phyloP scores from a whole-genome alignment of 2,888 invertebrate species.

The Copidosoma aretas region DNA sequence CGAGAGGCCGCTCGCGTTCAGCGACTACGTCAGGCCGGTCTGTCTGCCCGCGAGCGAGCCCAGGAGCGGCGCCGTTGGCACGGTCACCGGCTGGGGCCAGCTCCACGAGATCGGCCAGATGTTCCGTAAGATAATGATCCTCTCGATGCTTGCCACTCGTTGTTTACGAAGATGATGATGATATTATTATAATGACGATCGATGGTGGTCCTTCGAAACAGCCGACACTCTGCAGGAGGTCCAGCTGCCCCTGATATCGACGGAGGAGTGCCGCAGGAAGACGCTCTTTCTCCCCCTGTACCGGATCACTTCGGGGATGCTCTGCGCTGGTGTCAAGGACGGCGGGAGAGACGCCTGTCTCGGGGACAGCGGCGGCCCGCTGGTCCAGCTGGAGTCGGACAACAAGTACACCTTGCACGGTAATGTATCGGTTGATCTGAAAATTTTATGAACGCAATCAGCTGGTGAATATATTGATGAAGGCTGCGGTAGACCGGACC shows the following conservation, averaged over 20 bases:
- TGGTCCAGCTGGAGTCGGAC: conserved; percentile 75
- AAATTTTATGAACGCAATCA: no score
- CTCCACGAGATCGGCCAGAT: conserved; percentile 79
- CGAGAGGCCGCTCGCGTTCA: conserved; percentile 68
- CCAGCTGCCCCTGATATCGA: conserved; percentile 79
- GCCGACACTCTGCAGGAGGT: conserved; percentile 85
- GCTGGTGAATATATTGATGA: no score
- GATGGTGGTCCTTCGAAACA: conserved; percentile 52
- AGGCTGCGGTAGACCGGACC: conserved; percentile 78
- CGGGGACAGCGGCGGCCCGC: conserved; percentile 81
- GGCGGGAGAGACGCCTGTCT: conserved; percentile 82
- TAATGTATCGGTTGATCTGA: no score
- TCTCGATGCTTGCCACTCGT: background rate
- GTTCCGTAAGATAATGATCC: conserved; percentile 71
- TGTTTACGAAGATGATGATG: background rate
- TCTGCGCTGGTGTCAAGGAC: conserved; percentile 81
- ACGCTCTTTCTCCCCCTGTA: conserved; percentile 78
- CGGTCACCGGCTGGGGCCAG: conserved; percentile 84
- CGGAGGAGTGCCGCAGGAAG: conserved; percentile 76
- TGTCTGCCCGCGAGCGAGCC: conserved; percentile 71
- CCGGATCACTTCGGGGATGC: conserved; percentile 81
- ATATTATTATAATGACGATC: background rate
- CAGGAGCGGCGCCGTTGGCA: conserved; percentile 73
- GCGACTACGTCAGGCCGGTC: conserved; percentile 71
- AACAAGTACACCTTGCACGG: conserved; percentile 58